Conservation (phyloP, 35 echinoderm and acorn worm species). For the Diadema setosum region DNA sequence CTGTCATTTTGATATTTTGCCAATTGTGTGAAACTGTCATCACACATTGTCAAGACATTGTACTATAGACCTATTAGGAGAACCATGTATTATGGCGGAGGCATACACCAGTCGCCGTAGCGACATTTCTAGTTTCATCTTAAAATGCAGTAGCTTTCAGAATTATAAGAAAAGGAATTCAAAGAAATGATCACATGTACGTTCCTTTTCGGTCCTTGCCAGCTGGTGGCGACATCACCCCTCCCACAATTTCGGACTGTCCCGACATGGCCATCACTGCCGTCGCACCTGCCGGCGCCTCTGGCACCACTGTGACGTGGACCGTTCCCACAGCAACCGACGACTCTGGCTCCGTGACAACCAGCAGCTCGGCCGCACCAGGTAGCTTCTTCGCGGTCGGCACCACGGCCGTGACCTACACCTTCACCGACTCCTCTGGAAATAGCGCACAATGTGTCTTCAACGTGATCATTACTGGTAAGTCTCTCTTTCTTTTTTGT, state of each 20-base stretch:
- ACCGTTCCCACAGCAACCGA: constrained; percentile 22
- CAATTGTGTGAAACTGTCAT: too few species aligned
- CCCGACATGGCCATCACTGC: not conserved
- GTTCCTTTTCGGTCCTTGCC: not conserved
- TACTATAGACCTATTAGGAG: too few species aligned
- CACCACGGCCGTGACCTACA: constrained; percentile 15
- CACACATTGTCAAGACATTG: too few species aligned
- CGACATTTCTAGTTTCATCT: too few species aligned
- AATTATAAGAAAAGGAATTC: not conserved
- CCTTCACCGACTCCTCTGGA: constrained; percentile 28
- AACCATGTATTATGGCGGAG: too few species aligned
- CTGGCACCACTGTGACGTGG: not conserved
- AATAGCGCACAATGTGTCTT: constrained; percentile 32
- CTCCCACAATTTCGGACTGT: constrained; percentile 3
- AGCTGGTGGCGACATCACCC: not conserved
- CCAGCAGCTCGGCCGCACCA: not conserved
- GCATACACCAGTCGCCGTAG: too few species aligned
- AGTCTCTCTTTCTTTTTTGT: too few species aligned
- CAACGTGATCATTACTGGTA: constrained; percentile 13
- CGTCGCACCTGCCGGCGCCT: not conserved
- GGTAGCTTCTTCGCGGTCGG: not conserved
- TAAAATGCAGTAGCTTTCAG: not conserved
- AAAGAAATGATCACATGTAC: not conserved
- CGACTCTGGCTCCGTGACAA: not conserved
- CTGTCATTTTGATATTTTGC: too few species aligned